Conservation (phyloP, 2,888 invertebrate genomes). For the Dinocampus coccinellae region DNA sequence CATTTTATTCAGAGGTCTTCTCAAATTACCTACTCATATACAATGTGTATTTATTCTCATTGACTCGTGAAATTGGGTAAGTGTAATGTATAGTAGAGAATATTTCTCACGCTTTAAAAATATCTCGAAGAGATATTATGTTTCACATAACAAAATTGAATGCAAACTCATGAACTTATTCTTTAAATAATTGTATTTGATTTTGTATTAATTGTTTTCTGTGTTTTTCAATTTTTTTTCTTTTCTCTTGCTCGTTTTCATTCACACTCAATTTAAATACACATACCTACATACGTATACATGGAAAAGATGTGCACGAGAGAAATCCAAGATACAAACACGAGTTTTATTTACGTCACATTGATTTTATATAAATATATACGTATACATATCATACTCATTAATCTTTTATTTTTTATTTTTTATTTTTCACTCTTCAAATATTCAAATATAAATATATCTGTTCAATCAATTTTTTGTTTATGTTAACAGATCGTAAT, state of each 20-base stretch:
- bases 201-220: neutral
- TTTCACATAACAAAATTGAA: slow-evolving; percentile 25
- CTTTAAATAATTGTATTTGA: neutral
- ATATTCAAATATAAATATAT: too few species aligned
- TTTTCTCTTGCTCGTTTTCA: slow-evolving; percentile 13
- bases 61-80: slow-evolving; percentile 13
- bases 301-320: neutral
- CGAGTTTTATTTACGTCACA: neutral
- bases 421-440: neutral
- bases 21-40: slow-evolving; percentile 9
- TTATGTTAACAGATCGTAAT: too few species aligned
- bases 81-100: neutral
- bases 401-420: neutral
- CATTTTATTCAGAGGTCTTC: slow-evolving; percentile 4
- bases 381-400: neutral
- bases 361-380: neutral
- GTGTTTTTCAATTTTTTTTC: neutral
- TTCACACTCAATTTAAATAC: slow-evolving; percentile 24
- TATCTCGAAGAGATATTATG: slow-evolving; percentile 23
- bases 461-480: too few species aligned
- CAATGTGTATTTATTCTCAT: neutral
- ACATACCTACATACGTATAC: neutral
- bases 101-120: slow-evolving; percentile 30
- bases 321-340: neutral
- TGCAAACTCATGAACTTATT: neutral